Evolutionary conservation across 2,113 vertebrate species (phyloP), one percentile per base, ranked within the genome.

Genomic region (Pseudolaguvia tuberculata): DNA sequence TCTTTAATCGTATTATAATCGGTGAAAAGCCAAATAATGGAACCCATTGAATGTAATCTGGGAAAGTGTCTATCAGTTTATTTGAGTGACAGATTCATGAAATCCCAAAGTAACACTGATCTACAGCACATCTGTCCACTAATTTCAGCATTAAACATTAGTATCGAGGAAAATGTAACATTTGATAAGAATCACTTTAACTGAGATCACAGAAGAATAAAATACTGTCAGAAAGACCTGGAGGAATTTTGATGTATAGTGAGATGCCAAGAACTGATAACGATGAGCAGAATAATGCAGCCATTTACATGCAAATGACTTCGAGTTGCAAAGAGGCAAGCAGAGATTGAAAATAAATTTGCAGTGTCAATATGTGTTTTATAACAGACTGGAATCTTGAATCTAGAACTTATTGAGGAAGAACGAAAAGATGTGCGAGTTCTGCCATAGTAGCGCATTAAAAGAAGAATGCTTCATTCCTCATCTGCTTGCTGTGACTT

Each of bases 291-390:
- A 84, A 83, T 85, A 85, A 80, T 83, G 68, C 75, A 72, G 78
- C 85, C 75, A 86, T 90, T 89, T 86, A 87, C 86, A 90, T 88
- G 86, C 84, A 89, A 91, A 89, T 87, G 84, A 62, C 25, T 83
- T 65, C 55, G 77, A 85, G 86, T 85, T 82, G 79, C 85, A 79
- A 82, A 87, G 83, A 88, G 82, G 81, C 85, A 80, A 86, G 80
- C 15, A 57, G 50, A 56, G 58, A 79, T 77, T 73, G 53, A 73
- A 73, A 78, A 47, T 72, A 72, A 66, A 80, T 51, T 56, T 71
- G 84, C 85, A 83, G 78, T 86, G 88, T 87, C 85, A 84, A 85
- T 84, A 82, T 82, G 86, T 84, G 84, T 85, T 86, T 84, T 85
- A 85, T 87, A 83, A 88, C 85, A 83, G 84, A 84, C 79, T 79